phyloP scores from a whole-genome alignment of 2,888 invertebrate species.

The Sesia bembeciformis region DNA sequence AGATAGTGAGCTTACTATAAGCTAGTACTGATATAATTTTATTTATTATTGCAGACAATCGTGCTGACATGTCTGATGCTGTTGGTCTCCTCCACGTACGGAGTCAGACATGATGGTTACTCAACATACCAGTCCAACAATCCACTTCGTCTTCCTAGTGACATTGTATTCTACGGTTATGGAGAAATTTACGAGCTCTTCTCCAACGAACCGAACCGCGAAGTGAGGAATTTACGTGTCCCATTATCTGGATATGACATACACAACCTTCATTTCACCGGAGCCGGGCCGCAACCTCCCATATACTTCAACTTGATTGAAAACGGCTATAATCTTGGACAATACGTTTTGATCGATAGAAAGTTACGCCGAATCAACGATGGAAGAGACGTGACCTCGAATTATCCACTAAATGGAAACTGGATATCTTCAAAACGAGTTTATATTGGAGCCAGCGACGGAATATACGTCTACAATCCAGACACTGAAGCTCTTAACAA shows the following conservation, averaged over 20 bases:
- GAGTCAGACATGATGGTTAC: too few relatives aligned
- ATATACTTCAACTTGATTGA: neutral
- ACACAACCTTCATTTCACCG: neutral
- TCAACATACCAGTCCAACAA: too few relatives aligned
- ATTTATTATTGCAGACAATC: too few relatives aligned
- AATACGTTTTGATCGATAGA: neutral
- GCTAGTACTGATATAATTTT: too few relatives aligned
- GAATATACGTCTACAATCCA: neutral
- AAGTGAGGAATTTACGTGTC: neutral
- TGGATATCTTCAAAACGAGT: neutral
- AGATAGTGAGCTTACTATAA: too few relatives aligned
- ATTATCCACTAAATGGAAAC: neutral
- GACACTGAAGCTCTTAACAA: neutral
- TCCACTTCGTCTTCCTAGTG: neutral
- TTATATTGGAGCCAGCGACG: neutral
- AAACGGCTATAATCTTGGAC: neutral
- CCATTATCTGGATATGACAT: neutral
- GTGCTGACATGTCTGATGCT: too few relatives aligned
- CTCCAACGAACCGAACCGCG: neutral
- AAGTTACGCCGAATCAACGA: neutral
- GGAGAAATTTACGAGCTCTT: neutral
- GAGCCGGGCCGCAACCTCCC: neutral
- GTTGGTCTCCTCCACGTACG: too few relatives aligned
- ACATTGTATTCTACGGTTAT: neutral
- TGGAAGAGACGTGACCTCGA: neutral